Evolutionary conservation across 2,888 invertebrate species (phyloP).

Genomic region (Cantharis nigra): DNA sequence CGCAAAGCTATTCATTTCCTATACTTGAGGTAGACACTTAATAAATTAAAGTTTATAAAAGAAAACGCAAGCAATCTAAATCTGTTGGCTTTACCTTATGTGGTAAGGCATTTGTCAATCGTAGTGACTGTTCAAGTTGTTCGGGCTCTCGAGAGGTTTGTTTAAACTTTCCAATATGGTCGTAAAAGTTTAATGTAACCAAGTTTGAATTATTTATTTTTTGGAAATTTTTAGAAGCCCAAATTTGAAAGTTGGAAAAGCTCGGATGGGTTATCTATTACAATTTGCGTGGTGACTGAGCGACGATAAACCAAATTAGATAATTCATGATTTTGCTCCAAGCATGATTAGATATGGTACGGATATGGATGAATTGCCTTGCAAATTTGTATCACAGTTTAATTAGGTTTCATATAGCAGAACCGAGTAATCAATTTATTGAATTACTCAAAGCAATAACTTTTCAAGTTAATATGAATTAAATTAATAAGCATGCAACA

Average conservation of each 20-base stretch:
- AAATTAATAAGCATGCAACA: background rate
- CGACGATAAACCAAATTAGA: background rate
- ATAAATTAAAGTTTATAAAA: constrained; percentile 2
- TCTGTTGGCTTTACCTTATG: constrained; percentile 5
- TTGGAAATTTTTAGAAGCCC: background rate
- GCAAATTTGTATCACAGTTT: constrained; percentile 12
- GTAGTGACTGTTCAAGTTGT: constrained; percentile 15
- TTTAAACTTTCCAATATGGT: constrained; percentile 18
- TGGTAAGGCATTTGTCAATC: constrained; percentile 20
- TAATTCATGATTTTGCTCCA: background rate
- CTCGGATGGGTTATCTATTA: background rate
- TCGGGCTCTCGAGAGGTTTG: constrained; percentile 18
- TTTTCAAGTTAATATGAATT: background rate
- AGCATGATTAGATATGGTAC: background rate
- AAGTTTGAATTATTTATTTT: background rate
- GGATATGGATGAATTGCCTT: constrained; percentile 1
- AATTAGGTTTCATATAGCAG: constrained; percentile 5
- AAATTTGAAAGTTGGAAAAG: background rate
- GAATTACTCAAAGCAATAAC: constrained; percentile 1
- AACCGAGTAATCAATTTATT: background rate
- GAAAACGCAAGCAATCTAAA: constrained; percentile 9
- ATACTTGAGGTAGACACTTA: background rate
- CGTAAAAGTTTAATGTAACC: constrained; percentile 9
- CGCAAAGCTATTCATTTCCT: background rate
- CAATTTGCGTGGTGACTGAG: background rate